These are phyloP conservation scores for Copidosoma floridanum DNA, from an alignment of 1,140 invertebrate species.

Conservation along the genomic window DNA sequence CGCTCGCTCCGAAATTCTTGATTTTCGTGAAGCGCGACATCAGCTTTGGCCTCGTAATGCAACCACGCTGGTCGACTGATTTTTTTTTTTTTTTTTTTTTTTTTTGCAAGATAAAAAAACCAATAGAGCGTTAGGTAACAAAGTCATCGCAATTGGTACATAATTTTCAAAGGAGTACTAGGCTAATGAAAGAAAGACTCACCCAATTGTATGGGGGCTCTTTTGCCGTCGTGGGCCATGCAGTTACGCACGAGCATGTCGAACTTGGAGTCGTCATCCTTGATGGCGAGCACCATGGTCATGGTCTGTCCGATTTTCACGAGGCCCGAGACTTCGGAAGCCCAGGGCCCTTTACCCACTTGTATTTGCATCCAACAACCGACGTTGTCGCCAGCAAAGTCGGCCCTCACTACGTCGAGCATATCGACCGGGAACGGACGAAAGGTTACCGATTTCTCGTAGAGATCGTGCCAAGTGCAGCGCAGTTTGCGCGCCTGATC, in stretches of 20 bases:
- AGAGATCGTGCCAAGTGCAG: constrained; percentile 94
- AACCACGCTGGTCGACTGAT: constrained; percentile 86
- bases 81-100: no score
- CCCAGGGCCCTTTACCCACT: constrained; percentile 94
- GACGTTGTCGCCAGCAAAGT: constrained; percentile 93
- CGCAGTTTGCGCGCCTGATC: constrained; percentile 89
- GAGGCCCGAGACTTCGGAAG: constrained; percentile 88
- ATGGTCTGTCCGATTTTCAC: constrained; percentile 95
- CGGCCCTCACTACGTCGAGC: constrained; percentile 88
- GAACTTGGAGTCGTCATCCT: constrained; percentile 93
- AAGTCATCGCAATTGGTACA: no score
- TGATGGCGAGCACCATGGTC: constrained; percentile 95
- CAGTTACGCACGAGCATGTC: constrained; percentile 94
- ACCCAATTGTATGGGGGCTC: constrained; percentile 85
- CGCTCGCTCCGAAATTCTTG: constrained; percentile 90
- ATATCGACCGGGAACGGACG: constrained; percentile 93
- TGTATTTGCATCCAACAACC: constrained; percentile 95
- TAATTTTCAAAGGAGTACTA: no score
- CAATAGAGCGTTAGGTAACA: no score
- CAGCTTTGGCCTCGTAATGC: constrained; percentile 85
- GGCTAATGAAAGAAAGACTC: no score
- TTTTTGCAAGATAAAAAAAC: no score
- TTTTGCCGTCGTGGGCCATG: constrained; percentile 90
- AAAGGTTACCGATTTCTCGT: constrained; percentile 94
- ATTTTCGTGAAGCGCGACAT: constrained; percentile 95